These are phyloP conservation scores for Pangasius mekongensis DNA, from an alignment of 2,797 vertebrate species.

Conservation along the genomic window DNA sequence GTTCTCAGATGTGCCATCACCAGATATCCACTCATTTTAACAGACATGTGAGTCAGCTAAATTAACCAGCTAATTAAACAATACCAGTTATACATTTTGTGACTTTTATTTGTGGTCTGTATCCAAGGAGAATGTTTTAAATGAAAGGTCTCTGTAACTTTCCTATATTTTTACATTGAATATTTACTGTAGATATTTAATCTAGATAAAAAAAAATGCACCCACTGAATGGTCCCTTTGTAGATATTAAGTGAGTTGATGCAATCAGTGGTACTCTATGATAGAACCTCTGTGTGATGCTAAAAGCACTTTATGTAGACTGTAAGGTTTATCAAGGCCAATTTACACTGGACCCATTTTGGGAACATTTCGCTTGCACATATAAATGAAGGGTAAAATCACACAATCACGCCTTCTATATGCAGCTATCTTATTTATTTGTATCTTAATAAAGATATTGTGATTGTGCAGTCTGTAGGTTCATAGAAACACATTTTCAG, in stretches of 20 bases:
- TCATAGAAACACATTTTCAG: neutral
- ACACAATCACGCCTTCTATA: neutral
- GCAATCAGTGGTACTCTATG: neutral
- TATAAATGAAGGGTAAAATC: slow-evolving; percentile 8
- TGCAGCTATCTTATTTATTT: neutral
- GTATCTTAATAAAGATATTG: neutral
- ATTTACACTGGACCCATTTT: neutral
- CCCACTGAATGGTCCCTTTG: neutral
- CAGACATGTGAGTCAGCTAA: slow-evolving; percentile 63
- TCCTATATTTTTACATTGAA: neutral
- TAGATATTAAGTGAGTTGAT: slow-evolving; percentile 9
- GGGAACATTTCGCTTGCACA: neutral
- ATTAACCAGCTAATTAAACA: slow-evolving; percentile 69
- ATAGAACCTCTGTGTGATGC: neutral
- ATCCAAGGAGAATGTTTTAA: slow-evolving; percentile 62
- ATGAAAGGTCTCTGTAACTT: neutral
- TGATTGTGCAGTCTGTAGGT: neutral
- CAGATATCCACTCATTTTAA: slow-evolving; percentile 59
- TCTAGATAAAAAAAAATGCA: slow-evolving; percentile 4
- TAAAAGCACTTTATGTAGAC: slow-evolving; percentile 16
- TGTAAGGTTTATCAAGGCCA: neutral
- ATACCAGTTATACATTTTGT: slow-evolving; percentile 60
- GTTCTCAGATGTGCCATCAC: slow-evolving; percentile 48
- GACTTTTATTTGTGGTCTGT: slow-evolving; percentile 52
- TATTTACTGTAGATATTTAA: slow-evolving; percentile 16